Percentiles rank a stretch among this genome's conserved stretches.
Evolutionary conservation across 2,113 vertebrate species (phyloP).

Genomic region (Pterocles gutturalis): DNA sequence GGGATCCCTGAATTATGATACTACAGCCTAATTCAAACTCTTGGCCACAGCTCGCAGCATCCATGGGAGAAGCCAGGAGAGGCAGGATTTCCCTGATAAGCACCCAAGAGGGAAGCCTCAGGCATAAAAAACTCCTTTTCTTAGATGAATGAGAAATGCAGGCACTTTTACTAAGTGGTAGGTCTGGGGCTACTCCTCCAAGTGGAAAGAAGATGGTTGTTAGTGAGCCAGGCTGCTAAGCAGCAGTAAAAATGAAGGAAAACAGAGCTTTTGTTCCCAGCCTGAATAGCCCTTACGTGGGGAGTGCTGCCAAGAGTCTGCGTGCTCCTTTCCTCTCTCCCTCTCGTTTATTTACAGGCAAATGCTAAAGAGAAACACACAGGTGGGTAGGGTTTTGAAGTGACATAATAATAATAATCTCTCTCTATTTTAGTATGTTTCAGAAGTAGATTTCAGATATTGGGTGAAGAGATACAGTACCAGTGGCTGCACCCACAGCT

Average conservation of each 20-base stretch:
- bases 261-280: conserved; percentile 31
- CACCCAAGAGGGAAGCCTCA: neutral
- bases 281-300: neutral
- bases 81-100: neutral
- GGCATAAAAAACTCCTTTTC: neutral
- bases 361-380: neutral
- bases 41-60: neutral
- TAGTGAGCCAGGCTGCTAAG: neutral
- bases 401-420: neutral
- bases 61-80: neutral
- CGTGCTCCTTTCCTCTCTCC: neutral
- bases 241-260: conserved; percentile 22
- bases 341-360: neutral
- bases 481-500: neutral
- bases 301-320: conserved; percentile 33
- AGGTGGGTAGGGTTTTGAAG: neutral
- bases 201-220: neutral
- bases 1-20: neutral
- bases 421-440: neutral
- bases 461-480: neutral
- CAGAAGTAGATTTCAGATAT: neutral
- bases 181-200: neutral
- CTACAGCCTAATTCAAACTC: neutral
- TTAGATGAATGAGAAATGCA: neutral
- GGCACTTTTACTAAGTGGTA: neutral